Base-by-base conservation (phyloP, 2,888 invertebrate genomes). In the Chrysotoxum bicinctum region DNA sequence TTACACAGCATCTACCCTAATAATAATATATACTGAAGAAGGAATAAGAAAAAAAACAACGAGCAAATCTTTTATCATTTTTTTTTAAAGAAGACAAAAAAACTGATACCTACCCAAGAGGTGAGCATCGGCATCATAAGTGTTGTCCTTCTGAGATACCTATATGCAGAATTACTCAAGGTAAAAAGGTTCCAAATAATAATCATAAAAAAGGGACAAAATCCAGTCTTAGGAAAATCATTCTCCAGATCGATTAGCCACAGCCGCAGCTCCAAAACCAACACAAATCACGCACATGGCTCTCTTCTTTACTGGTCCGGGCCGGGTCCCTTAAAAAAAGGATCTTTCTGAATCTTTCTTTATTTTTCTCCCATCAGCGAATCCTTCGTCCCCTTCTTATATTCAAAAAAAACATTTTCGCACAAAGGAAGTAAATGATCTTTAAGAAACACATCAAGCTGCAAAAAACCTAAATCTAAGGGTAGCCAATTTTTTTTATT, bases 1-100 rank as follows among this genome's bases (percentile, higher is more conserved):
- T 91, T 91, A 91, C 90, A 90, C 87, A 88, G 68, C 30, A 45
- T 76, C 73, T 73, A 77, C 81, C 81, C 76, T 69, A 54, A 68
- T 58, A 73, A 77, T 64, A n/a, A n/a, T n/a, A n/a, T n/a, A 66
- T 76, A 70, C 68, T 60, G 74, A 72, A 12, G 6, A 35, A 21
- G n/a, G 12, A 69, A 14, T 30, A 56, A 56, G 14, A 79, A 78
- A 78, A 79, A 58, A 75, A 84, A 64, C 45, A 26, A 43, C 19
- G 45, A 45, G 64, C 68, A 50, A 66, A 69, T 77, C 66, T 82
- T 82, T 82, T 77, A 82, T 74, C 69, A 70, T 78, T 83, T 74
- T 83, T 77, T 84, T 74, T 78, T 35, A 43, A 81, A 52, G 72
- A 83, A 76, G 76, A 76, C 21, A 50, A 45, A 72, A 77, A 78